phyloP scores from a whole-genome alignment of 2,888 invertebrate species.

The Pantelozetes paolii region DNA sequence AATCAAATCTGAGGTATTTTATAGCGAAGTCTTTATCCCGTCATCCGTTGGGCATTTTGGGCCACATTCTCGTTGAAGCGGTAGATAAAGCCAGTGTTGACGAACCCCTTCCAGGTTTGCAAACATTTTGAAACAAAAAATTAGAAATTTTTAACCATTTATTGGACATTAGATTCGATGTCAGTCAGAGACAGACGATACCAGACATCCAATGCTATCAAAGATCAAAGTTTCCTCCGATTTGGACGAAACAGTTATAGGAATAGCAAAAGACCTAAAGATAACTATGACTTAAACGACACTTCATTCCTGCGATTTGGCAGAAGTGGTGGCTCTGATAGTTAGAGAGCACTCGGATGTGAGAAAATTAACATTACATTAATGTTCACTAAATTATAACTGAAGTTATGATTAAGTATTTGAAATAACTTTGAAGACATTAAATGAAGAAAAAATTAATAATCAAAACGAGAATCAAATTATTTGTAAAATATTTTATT shows the following conservation, averaged over 20 bases:
- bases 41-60: constrained; percentile 31
- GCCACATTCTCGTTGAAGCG: constrained; percentile 9
- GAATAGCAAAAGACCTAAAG: constrained; percentile 34
- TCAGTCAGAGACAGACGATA: constrained; percentile 12
- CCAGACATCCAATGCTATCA: constrained; percentile 11
- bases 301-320: constrained; percentile 39
- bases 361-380: not conserved
- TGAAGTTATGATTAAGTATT: not conserved
- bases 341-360: not conserved
- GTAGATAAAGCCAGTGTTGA: not conserved
- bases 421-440: no score
- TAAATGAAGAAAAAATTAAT: no score
- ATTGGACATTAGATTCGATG: constrained; percentile 1
- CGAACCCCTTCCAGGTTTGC: not conserved
- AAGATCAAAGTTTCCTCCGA: constrained; percentile 40
- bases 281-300: constrained; percentile 35
- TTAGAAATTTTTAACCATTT: no score
- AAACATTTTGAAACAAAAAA: no score
- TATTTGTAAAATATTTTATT: constrained; percentile 23
- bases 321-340: not conserved
- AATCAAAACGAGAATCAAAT: not conserved
- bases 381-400: not conserved
- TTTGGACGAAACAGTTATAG: constrained; percentile 34
- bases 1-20: constrained; percentile 14
- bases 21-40: constrained; percentile 5